Evolutionary conservation across 2,113 vertebrate genomes (phyloP), one percentile per base, ranked within the genome.

Genomic region (Vicugna pacos): DNA sequence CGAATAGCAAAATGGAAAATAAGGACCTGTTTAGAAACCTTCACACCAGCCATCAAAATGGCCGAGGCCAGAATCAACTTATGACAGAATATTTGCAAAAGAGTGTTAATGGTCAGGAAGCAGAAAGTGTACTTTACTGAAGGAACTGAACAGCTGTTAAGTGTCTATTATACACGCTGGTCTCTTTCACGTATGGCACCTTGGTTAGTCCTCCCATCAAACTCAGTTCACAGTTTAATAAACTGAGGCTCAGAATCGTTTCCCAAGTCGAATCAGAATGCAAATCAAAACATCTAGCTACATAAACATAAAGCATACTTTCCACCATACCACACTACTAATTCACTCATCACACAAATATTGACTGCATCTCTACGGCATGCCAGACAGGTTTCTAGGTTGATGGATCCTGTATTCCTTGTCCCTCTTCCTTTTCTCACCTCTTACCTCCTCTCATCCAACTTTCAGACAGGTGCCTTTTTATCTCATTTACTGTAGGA

Each of bases 1-100:
- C 30, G 42, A 96, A 87, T 48, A 96, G 30, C 75, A 95, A 96
- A 93, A 75, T 2, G 92, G 50, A 69, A 91, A 85, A 73, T 42
- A 88, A 72, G 35, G 62, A 16, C 56, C 32, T 58, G 32, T 58
- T 73, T 42, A 52, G 76, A 94, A 69, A 85, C 4, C 20, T 16
- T n/a, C 69, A 77, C 11, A 79, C 20, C 26, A 64, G 32, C 19
- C 69, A 95, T 54, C 48, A 84, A 35, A 77, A 96, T 75, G 14
- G 4, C 28, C 77, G 93, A 92, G 52, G 42, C 56, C 38, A 89
- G 67, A 85, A 88, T 73, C 30, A 56, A 93, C 5, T 94, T 77
- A 69, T 6, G 46, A 58, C 17, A 80, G 24, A 84, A 85, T 82
- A 75, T 82, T 70, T 90, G 9, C 76, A 76, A 85, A 86, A 38